These are phyloP conservation scores for Limonius californicus DNA, from an alignment of 1,140 invertebrate species.

Conservation along the genomic window DNA sequence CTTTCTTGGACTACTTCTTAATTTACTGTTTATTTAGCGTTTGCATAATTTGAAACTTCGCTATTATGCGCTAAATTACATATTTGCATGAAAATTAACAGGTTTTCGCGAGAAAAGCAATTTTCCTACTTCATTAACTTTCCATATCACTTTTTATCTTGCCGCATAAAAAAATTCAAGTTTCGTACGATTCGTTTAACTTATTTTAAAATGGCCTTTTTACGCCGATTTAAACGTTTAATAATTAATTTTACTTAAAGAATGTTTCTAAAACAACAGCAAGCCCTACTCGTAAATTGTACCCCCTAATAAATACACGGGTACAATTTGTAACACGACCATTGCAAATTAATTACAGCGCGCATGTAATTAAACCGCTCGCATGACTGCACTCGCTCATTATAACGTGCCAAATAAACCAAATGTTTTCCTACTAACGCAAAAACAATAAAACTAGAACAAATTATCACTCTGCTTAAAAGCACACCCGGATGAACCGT, in stretches of 20 bases:
- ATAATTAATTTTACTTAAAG: neutral
- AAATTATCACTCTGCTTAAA: too few relatives aligned
- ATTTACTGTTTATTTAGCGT: constrained; percentile 12
- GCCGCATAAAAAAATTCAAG: too few relatives aligned
- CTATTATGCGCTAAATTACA: constrained; percentile 3
- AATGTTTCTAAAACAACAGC: neutral
- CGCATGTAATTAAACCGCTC: neutral
- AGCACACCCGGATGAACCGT: too few relatives aligned
- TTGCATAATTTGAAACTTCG: constrained; percentile 10
- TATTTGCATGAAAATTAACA: constrained; percentile 12
- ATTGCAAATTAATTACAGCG: constrained; percentile 8
- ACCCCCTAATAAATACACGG: constrained; percentile 3
- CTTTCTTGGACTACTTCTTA: constrained; percentile 8
- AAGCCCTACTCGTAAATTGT: neutral
- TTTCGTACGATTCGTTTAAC: too few relatives aligned
- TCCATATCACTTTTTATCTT: neutral
- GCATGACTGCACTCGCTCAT: constrained; percentile 2
- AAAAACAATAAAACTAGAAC: neutral
- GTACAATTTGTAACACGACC: neutral
- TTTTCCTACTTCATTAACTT: neutral
- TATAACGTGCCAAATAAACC: constrained; percentile 1
- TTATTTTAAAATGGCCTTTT: too few relatives aligned
- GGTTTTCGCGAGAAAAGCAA: constrained; percentile 6
- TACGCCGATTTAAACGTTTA: too few relatives aligned
- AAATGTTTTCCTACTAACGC: neutral